phyloP scores from a whole-genome alignment of 23 tunicate genomes.

The Diplosoma virens region DNA sequence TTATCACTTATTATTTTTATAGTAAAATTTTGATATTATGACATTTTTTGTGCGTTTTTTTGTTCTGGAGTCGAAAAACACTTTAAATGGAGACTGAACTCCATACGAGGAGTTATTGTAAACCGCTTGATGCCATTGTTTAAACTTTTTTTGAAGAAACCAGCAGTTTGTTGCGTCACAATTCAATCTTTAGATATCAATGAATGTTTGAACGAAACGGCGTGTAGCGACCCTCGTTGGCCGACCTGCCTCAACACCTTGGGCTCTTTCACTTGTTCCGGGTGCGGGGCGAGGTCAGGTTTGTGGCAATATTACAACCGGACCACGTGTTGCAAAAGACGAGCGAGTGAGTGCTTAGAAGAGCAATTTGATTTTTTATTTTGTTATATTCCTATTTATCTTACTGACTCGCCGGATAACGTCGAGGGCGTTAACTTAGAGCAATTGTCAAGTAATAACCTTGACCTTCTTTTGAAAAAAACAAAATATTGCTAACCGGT shows the following conservation, averaged over 20 bases:
- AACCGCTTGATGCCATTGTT: too few relatives aligned
- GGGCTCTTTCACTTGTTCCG: not conserved
- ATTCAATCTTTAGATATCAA: not conserved
- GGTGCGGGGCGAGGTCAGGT: not conserved
- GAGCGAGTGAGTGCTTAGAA: constrained; percentile 1
- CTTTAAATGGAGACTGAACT: too few relatives aligned
- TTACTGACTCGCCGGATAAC: too few relatives aligned
- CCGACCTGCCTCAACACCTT: constrained; percentile 2
- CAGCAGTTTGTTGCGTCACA: too few relatives aligned
- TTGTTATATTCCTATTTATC: too few relatives aligned
- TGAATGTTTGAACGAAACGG: not conserved
- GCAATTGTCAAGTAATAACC: not conserved
- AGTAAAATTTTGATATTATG: too few relatives aligned
- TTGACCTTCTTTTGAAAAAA: not conserved
- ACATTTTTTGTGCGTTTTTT: too few relatives aligned
- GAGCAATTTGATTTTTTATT: not conserved
- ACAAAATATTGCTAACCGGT: not conserved
- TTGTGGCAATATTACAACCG: constrained; percentile 5
- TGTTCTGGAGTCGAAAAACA: too few relatives aligned
- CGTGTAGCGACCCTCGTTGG: not conserved
- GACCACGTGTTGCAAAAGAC: constrained; percentile 9
- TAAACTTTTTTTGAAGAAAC: too few relatives aligned
- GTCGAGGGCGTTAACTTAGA: too few relatives aligned
- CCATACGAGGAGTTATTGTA: too few relatives aligned
- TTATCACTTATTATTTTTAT: too few relatives aligned